phyloP scores from a whole-genome alignment of 2,888 invertebrate species.

The Amblyteles armatorius region DNA sequence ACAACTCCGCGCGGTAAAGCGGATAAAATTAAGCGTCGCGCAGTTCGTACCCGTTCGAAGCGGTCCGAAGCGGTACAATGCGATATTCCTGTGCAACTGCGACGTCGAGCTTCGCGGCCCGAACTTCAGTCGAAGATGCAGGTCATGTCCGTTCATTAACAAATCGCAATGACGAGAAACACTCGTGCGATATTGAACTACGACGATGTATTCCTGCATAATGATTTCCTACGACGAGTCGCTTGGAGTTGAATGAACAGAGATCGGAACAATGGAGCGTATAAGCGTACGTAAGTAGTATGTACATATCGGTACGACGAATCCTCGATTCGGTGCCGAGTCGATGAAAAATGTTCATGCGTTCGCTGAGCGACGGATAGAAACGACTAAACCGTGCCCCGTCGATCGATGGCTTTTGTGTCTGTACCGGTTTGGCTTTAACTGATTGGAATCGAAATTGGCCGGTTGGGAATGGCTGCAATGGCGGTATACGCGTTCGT shows the following conservation, averaged over 20 bases:
- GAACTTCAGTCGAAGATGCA: slow-evolving; percentile 7
- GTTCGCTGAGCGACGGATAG: slow-evolving; percentile 14
- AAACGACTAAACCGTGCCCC: slow-evolving; percentile 28
- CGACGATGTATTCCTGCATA: slow-evolving; percentile 40
- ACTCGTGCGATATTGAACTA: slow-evolving; percentile 43
- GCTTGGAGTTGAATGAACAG: slow-evolving; percentile 54
- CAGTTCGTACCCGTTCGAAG: neutral
- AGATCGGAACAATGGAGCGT: slow-evolving; percentile 43
- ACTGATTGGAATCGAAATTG: slow-evolving; percentile 39
- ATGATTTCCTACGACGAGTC: slow-evolving; percentile 33
- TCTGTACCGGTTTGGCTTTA: neutral
- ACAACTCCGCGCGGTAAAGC: neutral
- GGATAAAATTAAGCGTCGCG: neutral
- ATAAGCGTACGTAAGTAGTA: neutral
- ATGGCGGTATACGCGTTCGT: slow-evolving; percentile 11
- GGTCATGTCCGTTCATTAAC: slow-evolving; percentile 37
- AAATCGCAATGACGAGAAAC: slow-evolving; percentile 42
- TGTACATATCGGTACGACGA: slow-evolving; percentile 12
- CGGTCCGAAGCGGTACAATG: neutral
- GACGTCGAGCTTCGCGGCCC: neutral
- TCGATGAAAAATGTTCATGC: slow-evolving; percentile 28
- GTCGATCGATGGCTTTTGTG: slow-evolving; percentile 20
- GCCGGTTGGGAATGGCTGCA: slow-evolving; percentile 7
- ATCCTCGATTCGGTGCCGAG: slow-evolving; percentile 16
- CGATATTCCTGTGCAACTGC: neutral